Base-by-base conservation (phyloP, 2,797 vertebrate genomes). In the Peromyscus eremicus region DNA sequence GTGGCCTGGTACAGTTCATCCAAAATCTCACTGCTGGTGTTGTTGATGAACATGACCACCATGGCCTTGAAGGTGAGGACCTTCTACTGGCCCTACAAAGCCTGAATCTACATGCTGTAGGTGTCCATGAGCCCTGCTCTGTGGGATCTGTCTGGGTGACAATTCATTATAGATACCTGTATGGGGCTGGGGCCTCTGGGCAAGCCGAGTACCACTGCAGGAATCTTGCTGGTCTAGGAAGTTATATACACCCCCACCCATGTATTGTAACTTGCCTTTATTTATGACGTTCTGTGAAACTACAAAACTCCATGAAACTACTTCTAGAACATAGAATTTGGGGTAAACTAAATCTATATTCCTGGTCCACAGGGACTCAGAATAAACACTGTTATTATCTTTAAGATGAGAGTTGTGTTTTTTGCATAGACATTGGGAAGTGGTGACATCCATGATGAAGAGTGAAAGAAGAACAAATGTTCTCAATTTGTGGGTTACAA, bases 71-170 rank as follows among this genome's bases (percentile, higher is more conserved):
- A 99, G 0, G 99, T 99, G 98, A 99, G 98, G 46, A 99, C 98
- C 98, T 99, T 99, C 98, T 99, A 99, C 98, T 99, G 99, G 5
- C 99, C 99, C 98, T 99, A 99, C 73, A 99, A 97, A 73, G 99
- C 99, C 97, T 99, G 97, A 97, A 96, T 99, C 98, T 99, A 99
- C 79, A 99, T 99, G 98, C 99, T 99, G 99, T 99, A 99, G 94
- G 99, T 98, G 98, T 99, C 99, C 99, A 99, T 99, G 55, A 34
- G 97, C 79, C 98, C 99, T 99, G 97, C 0, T 43, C 73, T 6
- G 40, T 43, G 40, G 23, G 40, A 43, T 75, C 12, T 11, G 6
- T 27, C 21, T 40, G 37, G 9, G 40, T 6, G 12, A 75, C 25
- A 14, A 11, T 8, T 16, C 34, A n/a, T 12, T 73, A 7, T 10